Base-by-base conservation (phyloP, 1,140 invertebrate species). In the Drosophila paulistorum region DNA sequence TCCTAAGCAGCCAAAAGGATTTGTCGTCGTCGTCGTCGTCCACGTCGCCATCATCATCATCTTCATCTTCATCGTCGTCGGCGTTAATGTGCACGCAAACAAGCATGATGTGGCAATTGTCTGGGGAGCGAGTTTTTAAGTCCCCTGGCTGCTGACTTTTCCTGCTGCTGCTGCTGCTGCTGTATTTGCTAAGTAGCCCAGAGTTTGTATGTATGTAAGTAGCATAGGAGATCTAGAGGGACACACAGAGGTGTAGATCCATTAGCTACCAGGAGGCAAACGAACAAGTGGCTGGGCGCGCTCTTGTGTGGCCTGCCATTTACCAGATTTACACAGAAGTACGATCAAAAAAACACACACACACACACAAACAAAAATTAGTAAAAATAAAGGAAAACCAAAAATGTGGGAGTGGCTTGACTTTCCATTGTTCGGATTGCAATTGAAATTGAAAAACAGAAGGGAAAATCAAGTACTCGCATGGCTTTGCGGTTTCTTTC, bases 31-130 rank as follows among this genome's bases (percentile, higher is more conserved):
- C 79, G 60, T 67, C 79, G 41, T 41, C 65, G 10, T 23, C 67
- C 61, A 76, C 79, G 60, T 67, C 79, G 41, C 35, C 65, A 7
- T 23, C 30, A 6, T 30, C 69, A 6, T 30, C 30, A 30, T 30
- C 30, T 30, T 30, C 30, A 30, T 30, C 30, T 30, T 30, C 30
- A 58, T 39, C 64, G 68, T 42, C 78, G 70, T 71, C 77, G 33
- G 66, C 76, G 84, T 83, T 89, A 89, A 89, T 89, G 84, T 89
- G 80, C 77, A 62, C 64, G 84, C 80, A 89, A 89, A 89, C 84
- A 89, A 89, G 80, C 84, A 81, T 87, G 84, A 87, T 83, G 76
- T 79, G 80, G 79, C 83, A 86, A 87, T 87, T 86, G 83, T 86
- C 83, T 86, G 72, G 76, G 83, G 79, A 87, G 79, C 69, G 48